phyloP scores from a whole-genome alignment of 2,113 vertebrate species.

The Heptranchias perlo region DNA sequence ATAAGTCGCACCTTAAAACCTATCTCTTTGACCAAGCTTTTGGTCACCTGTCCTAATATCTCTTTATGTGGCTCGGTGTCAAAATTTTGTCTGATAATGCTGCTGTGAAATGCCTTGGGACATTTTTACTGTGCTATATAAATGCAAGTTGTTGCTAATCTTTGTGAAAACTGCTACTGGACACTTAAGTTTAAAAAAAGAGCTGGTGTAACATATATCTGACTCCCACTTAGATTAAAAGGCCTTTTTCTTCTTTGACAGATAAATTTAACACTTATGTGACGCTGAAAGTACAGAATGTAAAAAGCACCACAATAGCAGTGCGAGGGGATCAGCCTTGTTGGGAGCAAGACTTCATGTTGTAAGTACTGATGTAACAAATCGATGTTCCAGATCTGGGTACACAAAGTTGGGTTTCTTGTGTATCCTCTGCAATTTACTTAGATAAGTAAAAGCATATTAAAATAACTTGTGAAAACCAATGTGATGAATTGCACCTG shows the following conservation, averaged over 20 bases:
- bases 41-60: too few relatives aligned
- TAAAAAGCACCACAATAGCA: slow-evolving; percentile 86
- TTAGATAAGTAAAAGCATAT: neutral
- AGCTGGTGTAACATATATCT: neutral
- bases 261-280: slow-evolving; percentile 93
- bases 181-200: neutral
- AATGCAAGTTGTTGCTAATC: neutral
- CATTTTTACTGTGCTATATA: neutral
- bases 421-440: neutral
- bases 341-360: slow-evolving; percentile 97
- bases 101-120: neutral
- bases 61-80: neutral
- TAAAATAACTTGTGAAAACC: neutral
- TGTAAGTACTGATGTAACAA: slow-evolving; percentile 68
- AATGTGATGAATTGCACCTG: too few relatives aligned
- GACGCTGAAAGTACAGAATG: slow-evolving; percentile 92
- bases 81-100: neutral
- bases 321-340: slow-evolving; percentile 85
- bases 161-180: neutral
- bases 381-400: neutral
- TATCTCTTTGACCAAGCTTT: neutral
- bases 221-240: neutral
- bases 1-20: neutral
- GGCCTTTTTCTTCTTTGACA: slow-evolving; percentile 51
- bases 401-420: neutral